phyloP scores from a whole-genome alignment of 2,797 vertebrate genomes.

The Catharus ustulatus region DNA sequence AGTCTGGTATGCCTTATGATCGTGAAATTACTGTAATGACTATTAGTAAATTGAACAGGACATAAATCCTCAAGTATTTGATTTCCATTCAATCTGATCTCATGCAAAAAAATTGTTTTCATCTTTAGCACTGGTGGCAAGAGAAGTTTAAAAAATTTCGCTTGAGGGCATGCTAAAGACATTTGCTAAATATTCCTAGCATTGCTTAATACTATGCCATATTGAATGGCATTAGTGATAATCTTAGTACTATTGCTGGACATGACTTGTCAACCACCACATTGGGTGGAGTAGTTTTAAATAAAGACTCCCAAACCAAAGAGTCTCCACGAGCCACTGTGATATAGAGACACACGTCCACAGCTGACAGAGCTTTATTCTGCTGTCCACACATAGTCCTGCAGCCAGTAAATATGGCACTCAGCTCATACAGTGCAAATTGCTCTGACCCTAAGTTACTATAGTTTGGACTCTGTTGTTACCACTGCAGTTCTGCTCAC shows the following conservation, averaged over 20 bases:
- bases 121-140: not conserved
- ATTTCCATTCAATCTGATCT: not conserved
- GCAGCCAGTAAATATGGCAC: not conserved
- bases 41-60: not conserved
- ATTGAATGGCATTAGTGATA: not conserved
- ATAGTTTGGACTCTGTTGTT: not conserved
- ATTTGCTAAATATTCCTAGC: not conserved
- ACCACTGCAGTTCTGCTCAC: fast-evolving
- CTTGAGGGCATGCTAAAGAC: not conserved
- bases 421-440: not conserved
- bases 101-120: not conserved
- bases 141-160: not conserved
- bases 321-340: fast-evolving
- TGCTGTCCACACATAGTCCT: not conserved
- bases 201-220: not conserved
- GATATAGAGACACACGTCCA: too few relatives aligned
- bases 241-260: not conserved
- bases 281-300: not conserved
- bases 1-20: too few relatives aligned
- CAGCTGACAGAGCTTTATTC: not conserved
- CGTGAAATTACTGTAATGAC: not conserved
- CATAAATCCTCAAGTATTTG: not conserved
- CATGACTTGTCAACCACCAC: not conserved
- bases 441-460: not conserved
- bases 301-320: not conserved